Evolutionary conservation across 2,113 vertebrate genomes (phyloP).

Genomic region (Tragulus kanchil): DNA sequence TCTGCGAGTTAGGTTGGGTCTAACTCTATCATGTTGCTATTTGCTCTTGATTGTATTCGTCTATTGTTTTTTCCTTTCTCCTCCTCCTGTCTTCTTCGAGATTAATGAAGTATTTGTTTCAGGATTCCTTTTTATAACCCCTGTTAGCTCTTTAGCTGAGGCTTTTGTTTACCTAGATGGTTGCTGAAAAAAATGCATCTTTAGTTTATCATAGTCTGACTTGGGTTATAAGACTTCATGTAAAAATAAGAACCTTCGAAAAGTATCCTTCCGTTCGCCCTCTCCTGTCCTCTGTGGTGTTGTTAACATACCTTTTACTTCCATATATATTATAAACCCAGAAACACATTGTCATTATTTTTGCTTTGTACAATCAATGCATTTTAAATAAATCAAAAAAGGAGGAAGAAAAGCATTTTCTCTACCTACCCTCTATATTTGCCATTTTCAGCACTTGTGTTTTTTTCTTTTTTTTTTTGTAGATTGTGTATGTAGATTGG

Average conservation of each 20-base stretch:
- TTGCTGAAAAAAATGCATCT: background rate
- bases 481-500: background rate
- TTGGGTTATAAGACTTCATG: background rate
- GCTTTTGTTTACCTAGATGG: background rate
- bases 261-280: background rate
- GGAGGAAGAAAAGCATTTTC: background rate
- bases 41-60: background rate
- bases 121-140: background rate
- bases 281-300: background rate
- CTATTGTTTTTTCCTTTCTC: background rate
- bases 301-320: background rate
- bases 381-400: slow-evolving; percentile 8
- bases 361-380: background rate
- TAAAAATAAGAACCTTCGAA: background rate
- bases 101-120: background rate
- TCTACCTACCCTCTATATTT: background rate
- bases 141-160: background rate
- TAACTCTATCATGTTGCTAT: background rate
- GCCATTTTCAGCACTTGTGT: background rate
- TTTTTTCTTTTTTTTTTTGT: background rate
- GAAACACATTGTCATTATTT: slow-evolving; percentile 17
- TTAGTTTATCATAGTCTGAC: background rate
- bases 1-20: background rate
- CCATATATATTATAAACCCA: background rate
- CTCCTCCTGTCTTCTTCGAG: background rate